These are phyloP conservation scores for Catalaphyllia jardinei DNA, from an alignment of 64 coral and sea anemone genomes.

Conservation along the genomic window DNA sequence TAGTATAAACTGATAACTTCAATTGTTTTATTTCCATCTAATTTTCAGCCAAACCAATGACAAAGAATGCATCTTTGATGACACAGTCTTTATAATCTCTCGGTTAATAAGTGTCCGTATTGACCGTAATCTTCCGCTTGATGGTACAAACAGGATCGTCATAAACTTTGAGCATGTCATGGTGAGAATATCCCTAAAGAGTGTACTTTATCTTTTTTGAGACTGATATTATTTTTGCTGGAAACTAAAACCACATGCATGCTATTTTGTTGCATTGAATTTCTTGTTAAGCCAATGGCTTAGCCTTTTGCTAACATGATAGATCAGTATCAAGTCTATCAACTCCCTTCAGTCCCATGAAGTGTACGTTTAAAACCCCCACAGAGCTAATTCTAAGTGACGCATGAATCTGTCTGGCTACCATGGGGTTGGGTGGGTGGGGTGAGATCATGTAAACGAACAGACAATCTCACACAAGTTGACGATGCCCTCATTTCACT, in stretches of 20 bases:
- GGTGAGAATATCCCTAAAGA: constrained; percentile 25
- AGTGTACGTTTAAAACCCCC: too few relatives aligned
- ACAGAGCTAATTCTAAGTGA: too few relatives aligned
- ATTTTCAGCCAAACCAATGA: neutral
- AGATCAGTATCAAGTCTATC: too few relatives aligned
- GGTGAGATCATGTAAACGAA: too few relatives aligned
- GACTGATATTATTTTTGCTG: too few relatives aligned
- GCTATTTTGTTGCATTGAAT: neutral
- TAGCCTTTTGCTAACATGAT: too few relatives aligned
- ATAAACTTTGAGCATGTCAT: constrained; percentile 56
- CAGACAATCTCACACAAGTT: too few relatives aligned
- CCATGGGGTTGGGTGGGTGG: too few relatives aligned
- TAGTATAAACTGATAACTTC: neutral
- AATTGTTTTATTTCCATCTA: neutral
- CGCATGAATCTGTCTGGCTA: too few relatives aligned
- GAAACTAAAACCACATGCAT: neutral
- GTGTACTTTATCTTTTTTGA: neutral
- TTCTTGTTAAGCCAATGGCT: too few relatives aligned
- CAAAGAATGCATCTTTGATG: constrained; percentile 45
- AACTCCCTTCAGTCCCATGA: too few relatives aligned
- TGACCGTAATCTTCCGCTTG: constrained; percentile 5
- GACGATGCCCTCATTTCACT: too few relatives aligned
- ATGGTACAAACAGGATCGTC: constrained; percentile 20
- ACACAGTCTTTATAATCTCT: constrained; percentile 35
- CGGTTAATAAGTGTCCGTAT: constrained; percentile 35